Base-by-base conservation (phyloP, 2,797 vertebrate genomes). In the Coregonus sp. region DNA sequence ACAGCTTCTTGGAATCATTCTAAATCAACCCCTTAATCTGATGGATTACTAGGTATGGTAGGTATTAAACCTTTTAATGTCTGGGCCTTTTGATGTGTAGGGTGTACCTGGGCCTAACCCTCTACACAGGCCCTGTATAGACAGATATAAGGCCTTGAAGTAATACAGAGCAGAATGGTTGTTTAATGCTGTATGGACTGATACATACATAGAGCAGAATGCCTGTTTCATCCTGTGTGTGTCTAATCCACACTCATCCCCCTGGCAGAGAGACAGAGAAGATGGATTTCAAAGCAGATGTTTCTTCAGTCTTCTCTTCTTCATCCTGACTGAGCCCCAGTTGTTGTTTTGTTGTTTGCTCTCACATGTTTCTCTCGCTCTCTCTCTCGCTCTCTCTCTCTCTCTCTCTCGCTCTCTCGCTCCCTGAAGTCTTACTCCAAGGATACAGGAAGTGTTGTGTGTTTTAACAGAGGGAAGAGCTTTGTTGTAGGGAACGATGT, bases 241-340 rank as follows among this genome's bases (percentile, higher is more conserved):
- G 65, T 67, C 4, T 67, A 67, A 67, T 67, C 65, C 31, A 67
- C 31, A 12, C 14, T 35, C 35, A 67, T 35, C 29, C 65, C 16
- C 65, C 31, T 15, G 65, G 65, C 65, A 31, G 31, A 31, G n/a
- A 59, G 65, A 66, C 4, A 29, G 65, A 14, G 29, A 35, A 15
- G 29, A 15, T 33, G 14, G 14, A 14, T 37, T 67, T 67, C 29
- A 67, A 67, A 67, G 65, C 65, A 67, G 65, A 67, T 67, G 65
- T 67, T 67, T 67, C 65, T 37, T 33, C 29, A 63, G 59, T 67
- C 65, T 35, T 33, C 65, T 35, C 29, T 35, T 67, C 14, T 33
- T 56, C 56, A 20, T 59, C 18, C 18, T 59, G 18, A 47, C 7
- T 47, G 40, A 47, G 40, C 2, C 40, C 9, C 40, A 33, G 12